Base-by-base conservation (phyloP, 2,797 vertebrate genomes). In the Gadopsis marmoratus region DNA sequence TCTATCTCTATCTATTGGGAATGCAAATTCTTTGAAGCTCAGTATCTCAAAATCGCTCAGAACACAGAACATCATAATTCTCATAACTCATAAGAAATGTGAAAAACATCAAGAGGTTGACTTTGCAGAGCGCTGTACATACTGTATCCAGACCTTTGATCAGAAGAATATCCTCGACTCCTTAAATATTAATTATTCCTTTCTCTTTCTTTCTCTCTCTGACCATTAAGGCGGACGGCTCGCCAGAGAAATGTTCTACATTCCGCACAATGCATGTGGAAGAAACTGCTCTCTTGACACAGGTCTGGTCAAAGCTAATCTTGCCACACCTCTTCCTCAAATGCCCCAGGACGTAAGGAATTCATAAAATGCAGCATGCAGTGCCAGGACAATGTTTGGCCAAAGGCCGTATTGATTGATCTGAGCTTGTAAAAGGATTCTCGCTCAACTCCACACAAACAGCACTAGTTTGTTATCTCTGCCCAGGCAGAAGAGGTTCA, bases 201-300 rank as follows among this genome's bases (percentile, higher is more conserved):
- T 50, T 68, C 91, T 94, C 9, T 71, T 4, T 71, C 59, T 47
- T 23, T 69, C 26, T 75, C 7, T 59, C 58, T 94, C 83, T 91
- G 90, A 21, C 33, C 51, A 80, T 91, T 91, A 94, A 99, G 98
- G 97, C 88, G 97, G 97, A 88, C 94, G 96, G 35, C 94, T 96
- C 76, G 96, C 97, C 95, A 96, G 95, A 96, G 97, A 99, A 93
- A 96, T 94, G 92, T 99, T 99, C 95, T 96, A 97, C 96, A 96
- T 99, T 92, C 97, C 97, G 80, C 97, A 97, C 93, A 97, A 96
- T 88, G 95, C 97, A 80, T 98, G 97, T 95, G 96, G 96, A 94
- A 95, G 89, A 91, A 98, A 97, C 97, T 99, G 97, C 96, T 97
- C 97, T 7, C 86, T 94, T 16, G 92, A 94, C 76, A 94, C 93